Conservation (phyloP, 53 echinoderm and acorn worm species). For the Antedon mediterranea region DNA sequence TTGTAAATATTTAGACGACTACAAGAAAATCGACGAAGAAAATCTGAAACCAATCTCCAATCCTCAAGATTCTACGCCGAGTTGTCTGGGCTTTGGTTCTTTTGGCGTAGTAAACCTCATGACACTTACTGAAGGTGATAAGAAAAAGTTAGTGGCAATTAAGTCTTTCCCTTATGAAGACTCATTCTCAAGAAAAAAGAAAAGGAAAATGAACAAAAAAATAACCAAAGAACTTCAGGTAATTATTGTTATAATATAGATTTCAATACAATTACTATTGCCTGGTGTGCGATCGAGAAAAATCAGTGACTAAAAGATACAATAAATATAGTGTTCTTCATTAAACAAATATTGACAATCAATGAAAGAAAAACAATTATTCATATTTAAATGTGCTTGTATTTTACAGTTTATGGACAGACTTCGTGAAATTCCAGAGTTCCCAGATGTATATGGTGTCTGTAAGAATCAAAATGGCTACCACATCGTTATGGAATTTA, state of each 20-base stretch:
- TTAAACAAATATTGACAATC: background rate
- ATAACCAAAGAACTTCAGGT: constrained; percentile 48
- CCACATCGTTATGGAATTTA: background rate
- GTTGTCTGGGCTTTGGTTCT: background rate
- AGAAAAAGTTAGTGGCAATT: background rate
- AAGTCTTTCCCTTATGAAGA: background rate
- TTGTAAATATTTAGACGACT: background rate
- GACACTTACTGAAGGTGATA: background rate
- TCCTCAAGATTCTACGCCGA: background rate
- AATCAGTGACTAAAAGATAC: too few species aligned
- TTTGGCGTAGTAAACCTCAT: background rate
- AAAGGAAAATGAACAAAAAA: constrained; percentile 60
- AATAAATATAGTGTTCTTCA: too few species aligned
- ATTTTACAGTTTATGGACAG: background rate
- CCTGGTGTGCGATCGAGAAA: too few species aligned
- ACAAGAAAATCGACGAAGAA: background rate
- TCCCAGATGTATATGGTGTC: background rate
- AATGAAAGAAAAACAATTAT: background rate
- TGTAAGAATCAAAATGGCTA: background rate
- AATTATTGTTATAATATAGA: background rate
- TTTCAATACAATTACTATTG: too few species aligned
- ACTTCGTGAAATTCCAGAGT: background rate
- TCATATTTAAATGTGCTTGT: background rate
- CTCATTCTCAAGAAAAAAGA: constrained; percentile 24
- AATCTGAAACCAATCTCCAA: background rate